phyloP scores from a whole-genome alignment of 2,113 vertebrate species.

The Pangasianodon gigas region DNA sequence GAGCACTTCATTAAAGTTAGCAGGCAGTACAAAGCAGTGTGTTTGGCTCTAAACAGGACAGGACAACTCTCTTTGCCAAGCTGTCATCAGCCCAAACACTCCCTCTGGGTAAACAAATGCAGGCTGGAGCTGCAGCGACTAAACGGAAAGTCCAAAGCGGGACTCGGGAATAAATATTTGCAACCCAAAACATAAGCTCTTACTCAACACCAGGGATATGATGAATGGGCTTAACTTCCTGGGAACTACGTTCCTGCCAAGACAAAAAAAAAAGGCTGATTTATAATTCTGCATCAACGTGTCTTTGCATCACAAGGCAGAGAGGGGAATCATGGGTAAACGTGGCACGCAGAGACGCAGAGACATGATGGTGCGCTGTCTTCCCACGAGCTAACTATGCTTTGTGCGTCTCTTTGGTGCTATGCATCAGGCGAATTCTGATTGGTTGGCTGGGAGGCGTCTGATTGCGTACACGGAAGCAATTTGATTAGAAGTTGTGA shows the following conservation, averaged over 20 bases:
- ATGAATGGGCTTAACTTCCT: neutral
- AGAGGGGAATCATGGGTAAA: neutral
- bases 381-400: too few relatives aligned
- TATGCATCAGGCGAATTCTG: neutral
- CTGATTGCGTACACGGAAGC: neutral
- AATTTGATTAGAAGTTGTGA: neutral
- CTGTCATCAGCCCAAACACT: slow-evolving; percentile 1
- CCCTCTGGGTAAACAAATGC: neutral
- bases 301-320: neutral
- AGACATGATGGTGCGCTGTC: neutral
- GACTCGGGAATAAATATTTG: neutral
- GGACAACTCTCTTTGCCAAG: neutral
- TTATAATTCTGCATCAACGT: neutral
- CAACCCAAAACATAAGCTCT: neutral
- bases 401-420: too few relatives aligned
- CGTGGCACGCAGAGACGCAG: neutral
- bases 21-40: neutral
- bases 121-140: neutral
- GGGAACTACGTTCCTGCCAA: neutral
- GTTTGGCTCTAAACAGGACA: neutral
- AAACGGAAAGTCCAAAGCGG: neutral
- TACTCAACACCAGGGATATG: neutral
- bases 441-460: neutral
- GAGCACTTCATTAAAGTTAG: neutral
- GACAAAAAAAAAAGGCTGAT: neutral